Conservation (phyloP, 2,888 invertebrate species). For the Chrysolina americana region DNA sequence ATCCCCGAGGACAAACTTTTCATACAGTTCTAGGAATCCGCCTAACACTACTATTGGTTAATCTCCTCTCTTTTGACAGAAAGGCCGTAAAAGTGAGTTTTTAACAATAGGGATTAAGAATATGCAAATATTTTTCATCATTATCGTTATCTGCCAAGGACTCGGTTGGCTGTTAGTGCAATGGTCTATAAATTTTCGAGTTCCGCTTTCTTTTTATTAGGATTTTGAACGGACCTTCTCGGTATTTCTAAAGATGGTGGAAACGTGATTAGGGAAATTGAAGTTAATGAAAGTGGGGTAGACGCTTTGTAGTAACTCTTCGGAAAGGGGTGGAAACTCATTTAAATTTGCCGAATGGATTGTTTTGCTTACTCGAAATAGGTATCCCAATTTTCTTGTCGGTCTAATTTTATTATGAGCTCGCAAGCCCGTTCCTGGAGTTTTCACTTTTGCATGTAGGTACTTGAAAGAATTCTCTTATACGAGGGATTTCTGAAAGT, state of each 20-base stretch:
- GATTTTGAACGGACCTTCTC: constrained; percentile 14
- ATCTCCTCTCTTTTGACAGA: constrained; percentile 47
- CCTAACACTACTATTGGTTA: constrained; percentile 36
- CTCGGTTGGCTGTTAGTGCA: constrained; percentile 34
- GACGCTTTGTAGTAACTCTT: constrained; percentile 3
- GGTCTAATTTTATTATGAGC: constrained; percentile 1
- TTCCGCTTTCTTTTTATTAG: constrained; percentile 4
- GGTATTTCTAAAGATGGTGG: constrained; percentile 15
- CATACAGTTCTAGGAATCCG: constrained; percentile 45
- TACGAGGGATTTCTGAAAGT: too few relatives aligned
- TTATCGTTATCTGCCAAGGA: constrained; percentile 44
- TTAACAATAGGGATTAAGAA: constrained; percentile 50
- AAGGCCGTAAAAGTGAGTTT: constrained; percentile 49
- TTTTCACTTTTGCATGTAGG: neutral
- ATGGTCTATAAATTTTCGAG: constrained; percentile 33
- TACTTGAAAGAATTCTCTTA: too few relatives aligned
- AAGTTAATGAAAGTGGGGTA: constrained; percentile 22
- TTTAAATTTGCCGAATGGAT: constrained; percentile 40
- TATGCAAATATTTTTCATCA: constrained; percentile 51
- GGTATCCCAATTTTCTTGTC: constrained; percentile 15
- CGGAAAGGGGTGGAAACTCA: constrained; percentile 35
- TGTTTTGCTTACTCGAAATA: constrained; percentile 34
- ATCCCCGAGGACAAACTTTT: constrained; percentile 23
- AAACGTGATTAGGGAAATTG: constrained; percentile 22
- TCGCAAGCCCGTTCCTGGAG: neutral